Evolutionary conservation across 2,113 vertebrate species (phyloP).

Genomic region (Muntiacus reevesi): DNA sequence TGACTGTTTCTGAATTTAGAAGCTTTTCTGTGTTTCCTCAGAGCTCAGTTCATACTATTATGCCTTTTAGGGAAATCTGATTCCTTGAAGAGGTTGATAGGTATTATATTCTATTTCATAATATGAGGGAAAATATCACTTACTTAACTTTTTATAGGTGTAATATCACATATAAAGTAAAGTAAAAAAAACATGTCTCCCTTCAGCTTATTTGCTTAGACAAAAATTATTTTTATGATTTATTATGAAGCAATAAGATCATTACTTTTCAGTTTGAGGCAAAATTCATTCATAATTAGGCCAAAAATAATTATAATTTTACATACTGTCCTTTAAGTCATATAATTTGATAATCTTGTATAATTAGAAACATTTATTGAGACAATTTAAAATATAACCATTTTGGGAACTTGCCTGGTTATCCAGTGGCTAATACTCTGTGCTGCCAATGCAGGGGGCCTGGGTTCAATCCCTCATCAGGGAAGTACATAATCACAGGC

Average conservation of each 20-base stretch:
- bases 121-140: neutral
- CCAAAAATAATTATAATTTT: conserved; percentile 9
- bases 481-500: neutral
- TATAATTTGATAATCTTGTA: neutral
- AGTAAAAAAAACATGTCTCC: neutral
- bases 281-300: conserved; percentile 31
- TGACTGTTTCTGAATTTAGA: conserved; percentile 16
- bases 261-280: neutral
- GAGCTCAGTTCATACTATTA: neutral
- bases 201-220: conserved; percentile 5
- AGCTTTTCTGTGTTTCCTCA: neutral
- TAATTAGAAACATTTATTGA: neutral
- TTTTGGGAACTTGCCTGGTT: neutral
- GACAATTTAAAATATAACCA: neutral
- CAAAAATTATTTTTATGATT: neutral
- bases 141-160: neutral
- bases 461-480: neutral
- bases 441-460: neutral
- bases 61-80: neutral
- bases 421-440: neutral
- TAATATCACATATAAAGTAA: neutral
- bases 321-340: neutral
- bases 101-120: neutral
- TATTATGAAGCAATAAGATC: neutral
- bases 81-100: neutral